Evolutionary conservation across 2,888 invertebrate genomes (phyloP).

Genomic region (Eueremaeus valkanovi): DNA sequence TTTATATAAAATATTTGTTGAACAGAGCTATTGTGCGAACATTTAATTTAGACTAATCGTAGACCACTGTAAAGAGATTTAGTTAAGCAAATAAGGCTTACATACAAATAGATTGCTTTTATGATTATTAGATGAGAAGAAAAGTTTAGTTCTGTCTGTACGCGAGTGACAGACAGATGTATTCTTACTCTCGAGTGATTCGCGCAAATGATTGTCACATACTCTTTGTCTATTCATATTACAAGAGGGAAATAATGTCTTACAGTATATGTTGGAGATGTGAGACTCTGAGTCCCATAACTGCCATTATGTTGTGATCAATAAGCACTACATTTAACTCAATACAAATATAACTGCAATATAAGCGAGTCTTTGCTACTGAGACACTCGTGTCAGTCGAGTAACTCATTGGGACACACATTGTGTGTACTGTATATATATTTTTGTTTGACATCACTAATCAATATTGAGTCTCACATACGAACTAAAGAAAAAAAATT

Average conservation of each 20-base stretch:
- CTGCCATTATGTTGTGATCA: conserved; percentile 30
- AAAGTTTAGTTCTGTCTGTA: not conserved
- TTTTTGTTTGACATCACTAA: conserved; percentile 3
- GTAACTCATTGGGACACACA: conserved; percentile 13
- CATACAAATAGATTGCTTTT: not conserved
- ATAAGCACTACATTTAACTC: conserved; percentile 15
- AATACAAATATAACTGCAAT: not conserved
- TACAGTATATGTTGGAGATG: not conserved
- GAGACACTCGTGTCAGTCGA: not conserved
- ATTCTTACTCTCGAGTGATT: not conserved
- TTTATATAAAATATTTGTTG: not conserved
- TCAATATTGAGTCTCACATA: conserved; percentile 22
- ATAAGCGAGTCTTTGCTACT: not conserved
- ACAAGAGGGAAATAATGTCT: not conserved
- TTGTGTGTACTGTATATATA: not conserved
- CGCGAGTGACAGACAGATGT: conserved; percentile 15
- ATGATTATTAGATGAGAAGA: not conserved
- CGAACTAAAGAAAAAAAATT: conserved; percentile 8
- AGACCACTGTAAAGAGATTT: not conserved
- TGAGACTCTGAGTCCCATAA: not conserved
- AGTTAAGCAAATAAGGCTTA: not conserved
- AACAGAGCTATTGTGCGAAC: not conserved
- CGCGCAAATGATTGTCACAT: conserved; percentile 27
- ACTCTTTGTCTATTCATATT: conserved; percentile 23
- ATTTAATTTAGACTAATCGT: not conserved